These are phyloP conservation scores for Oreocharis arfaki DNA, from an alignment of 2,113 vertebrate genomes.

Conservation along the genomic window DNA sequence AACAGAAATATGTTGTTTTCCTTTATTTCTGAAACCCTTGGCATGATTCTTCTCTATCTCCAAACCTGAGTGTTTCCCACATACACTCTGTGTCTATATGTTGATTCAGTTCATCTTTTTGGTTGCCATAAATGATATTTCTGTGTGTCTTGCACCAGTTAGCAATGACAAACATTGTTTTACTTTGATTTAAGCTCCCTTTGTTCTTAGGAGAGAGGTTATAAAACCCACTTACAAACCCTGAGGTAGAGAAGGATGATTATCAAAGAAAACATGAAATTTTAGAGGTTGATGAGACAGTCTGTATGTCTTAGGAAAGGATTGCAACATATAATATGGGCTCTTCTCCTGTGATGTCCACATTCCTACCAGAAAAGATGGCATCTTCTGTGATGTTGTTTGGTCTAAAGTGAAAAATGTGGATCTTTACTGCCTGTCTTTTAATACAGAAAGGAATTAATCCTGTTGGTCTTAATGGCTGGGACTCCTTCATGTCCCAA, in stretches of 20 bases:
- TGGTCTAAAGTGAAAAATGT: background rate
- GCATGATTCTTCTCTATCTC: background rate
- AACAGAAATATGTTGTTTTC: background rate
- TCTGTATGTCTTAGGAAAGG: background rate
- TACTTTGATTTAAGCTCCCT: background rate
- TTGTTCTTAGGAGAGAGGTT: background rate
- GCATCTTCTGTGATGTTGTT: background rate
- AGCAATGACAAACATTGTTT: background rate
- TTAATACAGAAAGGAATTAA: background rate
- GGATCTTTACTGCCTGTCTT: background rate
- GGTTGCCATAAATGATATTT: background rate
- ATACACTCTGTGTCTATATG: background rate
- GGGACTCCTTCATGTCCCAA: background rate
- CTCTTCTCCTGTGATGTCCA: background rate
- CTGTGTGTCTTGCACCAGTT: background rate
- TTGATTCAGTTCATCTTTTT: background rate
- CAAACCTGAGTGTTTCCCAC: background rate
- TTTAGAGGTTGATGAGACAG: rapidly evolving
- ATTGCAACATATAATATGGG: background rate
- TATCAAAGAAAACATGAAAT: background rate
- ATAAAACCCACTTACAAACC: background rate
- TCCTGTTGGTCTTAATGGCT: background rate
- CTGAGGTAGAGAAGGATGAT: background rate
- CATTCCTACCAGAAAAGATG: background rate
- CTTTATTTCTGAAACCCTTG: background rate